phyloP scores from a whole-genome alignment of 2,888 invertebrate genomes.

The Pollenia griseotomentosa region DNA sequence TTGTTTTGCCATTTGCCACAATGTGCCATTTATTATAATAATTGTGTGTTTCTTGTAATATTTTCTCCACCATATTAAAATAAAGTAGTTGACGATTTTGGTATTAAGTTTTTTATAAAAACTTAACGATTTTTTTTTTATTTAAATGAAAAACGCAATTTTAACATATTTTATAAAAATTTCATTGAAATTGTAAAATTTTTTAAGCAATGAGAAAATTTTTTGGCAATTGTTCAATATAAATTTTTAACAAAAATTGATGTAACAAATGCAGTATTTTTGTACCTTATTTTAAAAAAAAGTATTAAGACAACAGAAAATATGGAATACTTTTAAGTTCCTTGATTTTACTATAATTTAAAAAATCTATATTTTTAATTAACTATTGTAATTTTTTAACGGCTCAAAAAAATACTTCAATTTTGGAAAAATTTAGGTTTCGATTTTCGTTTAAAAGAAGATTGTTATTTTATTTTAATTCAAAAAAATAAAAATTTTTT shows the following conservation, averaged over 20 bases:
- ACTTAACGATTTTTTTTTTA: slow-evolving; percentile 13
- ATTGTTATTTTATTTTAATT: slow-evolving; percentile 76
- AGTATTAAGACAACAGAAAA: not conserved
- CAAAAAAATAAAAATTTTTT: slow-evolving; percentile 74
- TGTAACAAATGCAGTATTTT: not conserved
- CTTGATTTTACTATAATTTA: not conserved
- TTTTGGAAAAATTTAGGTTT: slow-evolving; percentile 59
- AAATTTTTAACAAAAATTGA: slow-evolving; percentile 27
- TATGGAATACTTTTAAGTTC: not conserved
- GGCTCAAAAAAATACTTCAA: slow-evolving; percentile 75
- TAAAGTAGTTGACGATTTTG: slow-evolving; percentile 20
- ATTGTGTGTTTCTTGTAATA: slow-evolving; percentile 72
- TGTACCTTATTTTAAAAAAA: not conserved
- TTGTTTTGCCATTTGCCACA: slow-evolving; percentile 79
- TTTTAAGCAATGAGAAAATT: slow-evolving; percentile 61
- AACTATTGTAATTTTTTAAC: not conserved
- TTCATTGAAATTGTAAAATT: slow-evolving; percentile 40
- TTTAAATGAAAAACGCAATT: slow-evolving; percentile 11
- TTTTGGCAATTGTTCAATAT: slow-evolving; percentile 68
- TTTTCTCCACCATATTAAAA: slow-evolving; percentile 76
- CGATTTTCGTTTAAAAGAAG: slow-evolving; percentile 31
- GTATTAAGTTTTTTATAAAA: slow-evolving; percentile 22
- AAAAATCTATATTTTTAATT: no score
- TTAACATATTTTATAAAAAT: slow-evolving; percentile 54
- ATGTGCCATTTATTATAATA: slow-evolving; percentile 79